phyloP scores from a whole-genome alignment of 1,140 invertebrate genomes.

The Mizuhopecten yessoensis region DNA sequence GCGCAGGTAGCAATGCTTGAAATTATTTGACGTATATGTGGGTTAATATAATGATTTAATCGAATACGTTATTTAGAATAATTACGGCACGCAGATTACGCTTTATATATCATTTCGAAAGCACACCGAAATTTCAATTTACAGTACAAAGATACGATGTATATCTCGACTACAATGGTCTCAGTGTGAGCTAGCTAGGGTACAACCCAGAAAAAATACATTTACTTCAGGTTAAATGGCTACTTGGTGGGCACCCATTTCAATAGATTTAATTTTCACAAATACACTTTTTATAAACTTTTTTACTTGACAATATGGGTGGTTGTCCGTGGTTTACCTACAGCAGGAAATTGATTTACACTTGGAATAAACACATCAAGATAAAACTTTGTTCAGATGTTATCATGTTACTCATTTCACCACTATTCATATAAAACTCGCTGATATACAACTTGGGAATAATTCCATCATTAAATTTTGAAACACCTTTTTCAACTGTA shows the following conservation, averaged over 20 bases:
- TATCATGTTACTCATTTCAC: neutral
- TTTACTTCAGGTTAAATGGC: neutral
- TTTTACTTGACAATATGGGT: neutral
- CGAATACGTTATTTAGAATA: too few relatives aligned
- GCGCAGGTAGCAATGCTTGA: too few relatives aligned
- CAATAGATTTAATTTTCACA: conserved; percentile 29
- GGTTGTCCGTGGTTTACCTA: neutral
- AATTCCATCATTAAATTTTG: too few relatives aligned
- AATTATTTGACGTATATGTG: too few relatives aligned
- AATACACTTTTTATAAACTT: neutral
- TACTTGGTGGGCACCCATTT: neutral
- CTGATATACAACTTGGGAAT: too few relatives aligned
- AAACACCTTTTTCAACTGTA: too few relatives aligned
- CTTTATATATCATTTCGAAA: too few relatives aligned
- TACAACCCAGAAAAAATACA: neutral
- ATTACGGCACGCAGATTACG: too few relatives aligned
- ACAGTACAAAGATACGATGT: neutral
- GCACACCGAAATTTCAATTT: too few relatives aligned
- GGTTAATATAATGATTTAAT: too few relatives aligned
- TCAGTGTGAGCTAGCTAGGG: neutral
- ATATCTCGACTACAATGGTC: neutral
- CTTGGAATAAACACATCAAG: neutral
- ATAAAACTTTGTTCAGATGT: neutral
- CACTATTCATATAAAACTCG: neutral
- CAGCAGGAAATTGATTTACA: conserved; percentile 28